Conservation (phyloP, 2,797 vertebrate genomes). For the Amblyraja radiata region DNA sequence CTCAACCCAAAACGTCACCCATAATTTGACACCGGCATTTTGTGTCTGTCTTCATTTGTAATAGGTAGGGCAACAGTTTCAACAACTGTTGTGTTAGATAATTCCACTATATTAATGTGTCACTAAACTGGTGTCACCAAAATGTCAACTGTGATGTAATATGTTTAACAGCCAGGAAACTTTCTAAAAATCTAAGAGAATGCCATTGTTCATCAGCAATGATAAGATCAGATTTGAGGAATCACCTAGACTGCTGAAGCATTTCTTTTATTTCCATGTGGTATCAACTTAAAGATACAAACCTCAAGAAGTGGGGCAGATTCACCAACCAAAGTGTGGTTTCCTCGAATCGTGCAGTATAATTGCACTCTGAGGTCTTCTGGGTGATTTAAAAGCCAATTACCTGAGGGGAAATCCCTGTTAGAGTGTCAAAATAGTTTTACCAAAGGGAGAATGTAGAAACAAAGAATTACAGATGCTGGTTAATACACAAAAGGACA, state of each 20-base stretch:
- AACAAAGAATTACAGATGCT: no score
- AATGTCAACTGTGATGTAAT: background rate
- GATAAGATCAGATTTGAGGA: background rate
- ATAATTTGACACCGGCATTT: no score
- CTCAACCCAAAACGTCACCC: no score
- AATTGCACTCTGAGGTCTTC: background rate
- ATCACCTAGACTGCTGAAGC: background rate
- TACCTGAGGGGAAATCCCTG: background rate
- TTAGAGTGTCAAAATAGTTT: background rate
- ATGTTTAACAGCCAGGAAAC: background rate
- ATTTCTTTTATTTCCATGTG: background rate
- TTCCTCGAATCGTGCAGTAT: background rate
- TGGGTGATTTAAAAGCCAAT: background rate
- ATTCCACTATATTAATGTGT: background rate
- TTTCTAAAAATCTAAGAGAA: background rate
- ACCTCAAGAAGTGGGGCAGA: background rate
- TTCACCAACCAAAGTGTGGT: background rate
- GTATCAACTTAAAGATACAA: background rate
- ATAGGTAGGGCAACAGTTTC: background rate
- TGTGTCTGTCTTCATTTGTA: no score
- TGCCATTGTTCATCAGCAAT: background rate
- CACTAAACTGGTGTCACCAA: background rate
- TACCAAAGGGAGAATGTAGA: background rate
- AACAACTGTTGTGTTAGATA: background rate
- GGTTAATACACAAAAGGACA: no score